A percentile compares a stretch with the other conserved stretches of the same genome.
Conservation (phyloP, 2,888 invertebrate species). For the Drosophila anceps region DNA sequence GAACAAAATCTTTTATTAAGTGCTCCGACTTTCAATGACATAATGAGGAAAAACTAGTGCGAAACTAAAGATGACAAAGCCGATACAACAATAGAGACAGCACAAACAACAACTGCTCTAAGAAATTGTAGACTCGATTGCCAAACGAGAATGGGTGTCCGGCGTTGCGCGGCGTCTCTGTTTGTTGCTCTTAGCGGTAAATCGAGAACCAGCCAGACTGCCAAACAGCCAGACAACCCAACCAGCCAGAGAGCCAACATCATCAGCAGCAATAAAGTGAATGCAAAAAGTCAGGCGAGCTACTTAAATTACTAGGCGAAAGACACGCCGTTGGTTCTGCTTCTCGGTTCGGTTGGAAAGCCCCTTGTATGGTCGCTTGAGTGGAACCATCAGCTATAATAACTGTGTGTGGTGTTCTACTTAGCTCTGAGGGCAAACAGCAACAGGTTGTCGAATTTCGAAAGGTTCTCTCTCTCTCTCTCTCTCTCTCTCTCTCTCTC, state of each 20-base stretch:
- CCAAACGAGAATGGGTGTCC: slow-evolving; percentile 35
- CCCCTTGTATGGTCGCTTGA: slow-evolving; percentile 47
- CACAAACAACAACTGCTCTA: slow-evolving; percentile 33
- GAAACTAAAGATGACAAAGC: slow-evolving; percentile 65
- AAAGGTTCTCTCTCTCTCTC: slow-evolving; percentile 37
- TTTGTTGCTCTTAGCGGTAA: slow-evolving; percentile 79
- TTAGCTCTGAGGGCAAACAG: slow-evolving; percentile 43
- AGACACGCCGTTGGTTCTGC: slow-evolving; percentile 67
- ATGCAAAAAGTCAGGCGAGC: slow-evolving; percentile 66
- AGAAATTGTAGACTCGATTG: slow-evolving; percentile 39
- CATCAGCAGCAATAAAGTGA: slow-evolving; percentile 59
- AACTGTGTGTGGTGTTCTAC: slow-evolving; percentile 63
- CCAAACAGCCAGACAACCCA: background rate
- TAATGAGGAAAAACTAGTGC: slow-evolving; percentile 42
- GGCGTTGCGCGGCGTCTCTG: slow-evolving; percentile 57
- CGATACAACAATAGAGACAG: slow-evolving; percentile 46
- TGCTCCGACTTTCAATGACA: slow-evolving; percentile 45
- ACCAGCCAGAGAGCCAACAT: slow-evolving; percentile 34
- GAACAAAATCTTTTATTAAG: slow-evolving; percentile 26
- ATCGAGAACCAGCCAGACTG: slow-evolving; percentile 52
- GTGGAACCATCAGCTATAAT: slow-evolving; percentile 60
- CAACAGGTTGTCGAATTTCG: slow-evolving; percentile 64
- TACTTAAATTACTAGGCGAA: slow-evolving; percentile 66
- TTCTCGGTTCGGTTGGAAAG: slow-evolving; percentile 53
- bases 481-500: background rate